Percentiles rank a stretch among this genome's conserved stretches.
Conservation (phyloP, 2,113 vertebrate genomes). For the Phylloscopus trochilus region DNA sequence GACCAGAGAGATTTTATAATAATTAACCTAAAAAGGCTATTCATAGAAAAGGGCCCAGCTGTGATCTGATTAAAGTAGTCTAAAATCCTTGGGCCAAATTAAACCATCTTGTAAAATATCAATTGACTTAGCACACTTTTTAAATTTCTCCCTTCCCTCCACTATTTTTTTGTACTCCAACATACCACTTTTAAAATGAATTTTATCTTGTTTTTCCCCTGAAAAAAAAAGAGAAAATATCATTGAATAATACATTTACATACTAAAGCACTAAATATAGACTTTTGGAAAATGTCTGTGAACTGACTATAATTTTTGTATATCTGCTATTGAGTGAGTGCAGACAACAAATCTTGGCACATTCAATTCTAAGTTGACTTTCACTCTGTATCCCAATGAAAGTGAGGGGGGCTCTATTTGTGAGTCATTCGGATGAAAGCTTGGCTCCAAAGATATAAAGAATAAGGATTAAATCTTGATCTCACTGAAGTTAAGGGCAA, state of each 20-base stretch:
- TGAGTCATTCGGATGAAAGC: background rate
- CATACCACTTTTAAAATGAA: background rate
- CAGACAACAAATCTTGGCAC: background rate
- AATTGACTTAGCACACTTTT: background rate
- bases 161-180: background rate
- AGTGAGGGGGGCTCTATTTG: background rate
- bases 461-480: background rate
- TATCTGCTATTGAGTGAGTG: background rate
- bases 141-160: background rate
- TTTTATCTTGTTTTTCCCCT: background rate
- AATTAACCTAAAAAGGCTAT: conserved; percentile 25
- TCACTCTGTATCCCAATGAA: background rate
- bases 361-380: background rate
- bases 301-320: background rate
- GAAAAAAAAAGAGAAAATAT: background rate
- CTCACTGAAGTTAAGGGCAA: background rate
- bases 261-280: background rate
- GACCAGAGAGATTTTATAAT: background rate
- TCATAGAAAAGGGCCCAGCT: background rate
- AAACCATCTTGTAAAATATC: background rate
- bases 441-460: background rate
- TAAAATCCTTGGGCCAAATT: background rate
- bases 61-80: background rate
- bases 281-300: background rate
- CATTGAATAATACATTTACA: background rate